Base-by-base conservation (phyloP, 2,888 invertebrate genomes). In the Spodoptera picta region DNA sequence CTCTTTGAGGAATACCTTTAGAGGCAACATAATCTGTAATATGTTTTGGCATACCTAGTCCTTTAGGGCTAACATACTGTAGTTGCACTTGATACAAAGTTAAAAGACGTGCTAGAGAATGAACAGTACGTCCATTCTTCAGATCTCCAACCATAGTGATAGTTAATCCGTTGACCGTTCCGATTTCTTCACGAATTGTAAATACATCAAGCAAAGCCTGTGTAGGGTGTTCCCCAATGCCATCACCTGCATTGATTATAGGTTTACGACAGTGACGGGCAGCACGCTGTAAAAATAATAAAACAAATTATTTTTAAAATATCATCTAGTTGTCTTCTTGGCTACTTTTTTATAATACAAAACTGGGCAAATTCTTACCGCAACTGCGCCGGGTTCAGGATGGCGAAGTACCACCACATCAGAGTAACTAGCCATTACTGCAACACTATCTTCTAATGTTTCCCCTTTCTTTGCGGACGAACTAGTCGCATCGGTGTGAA, bases 91-190 rank as follows among this genome's bases (percentile, higher is more conserved):
- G 98, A 91, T 99, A 99, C 43, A 98, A 94, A 0, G 99, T 99
- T 59, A 99, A 94, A 10, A 99, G 95, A 70, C 98, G 96, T 5
- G 99, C 99, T 63, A 99, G 94, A 0, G 99, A 99, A 92, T 99
- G 99, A 0, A 99, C 99, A 2, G 99, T 99, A 44, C 99, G 96
- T 0, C 99, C 99, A 90, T 99, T 98, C 89, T 98, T 99, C 78
- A 99, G 95, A 91, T 99, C 99, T 5, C 99, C 99, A 23, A 99
- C 99, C 97, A 99, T 97, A 0, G 99, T 99, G 57, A 99, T 98
- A 0, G 98, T 99, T 10, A 99, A 95, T 0, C 98, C 98, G 87
- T 99, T 99, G 0, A 99, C 99, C 0, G 99, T 99, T 78, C 99
- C 99, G 69, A 99, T 98, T 95, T 99, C 99, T 93, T 99, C 99